Percentiles rank a stretch among this genome's conserved stretches.
Evolutionary conservation across 2,888 invertebrate species (phyloP).

Genomic region (Clivina fossor): DNA sequence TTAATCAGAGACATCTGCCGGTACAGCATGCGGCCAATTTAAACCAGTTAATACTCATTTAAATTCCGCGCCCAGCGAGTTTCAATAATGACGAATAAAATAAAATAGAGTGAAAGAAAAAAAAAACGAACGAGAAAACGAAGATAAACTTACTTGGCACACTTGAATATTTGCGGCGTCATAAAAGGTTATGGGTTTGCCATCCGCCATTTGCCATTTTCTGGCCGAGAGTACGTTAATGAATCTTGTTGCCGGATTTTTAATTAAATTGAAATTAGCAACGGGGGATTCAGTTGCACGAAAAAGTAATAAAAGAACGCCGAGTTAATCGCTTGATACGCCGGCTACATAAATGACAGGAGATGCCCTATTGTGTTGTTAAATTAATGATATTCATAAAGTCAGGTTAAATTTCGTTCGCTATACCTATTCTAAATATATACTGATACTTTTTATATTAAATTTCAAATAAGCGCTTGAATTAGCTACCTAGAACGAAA

Average conservation of each 20-base stretch:
- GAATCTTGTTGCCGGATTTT: conserved; percentile 34
- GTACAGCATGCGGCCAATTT: conserved; percentile 12
- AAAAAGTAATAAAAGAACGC: conserved; percentile 33
- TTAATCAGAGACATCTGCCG: conserved; percentile 29
- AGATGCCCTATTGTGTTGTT: conserved; percentile 33
- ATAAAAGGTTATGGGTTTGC: conserved; percentile 29
- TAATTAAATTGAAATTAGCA: conserved; percentile 34
- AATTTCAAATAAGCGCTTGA: too few relatives aligned
- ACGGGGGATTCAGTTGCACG: conserved; percentile 28
- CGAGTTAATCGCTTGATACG: conserved; percentile 32
- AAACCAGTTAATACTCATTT: conserved; percentile 29
- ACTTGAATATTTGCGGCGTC: conserved; percentile 27
- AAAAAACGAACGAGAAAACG: conserved; percentile 13
- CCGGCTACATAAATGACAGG: conserved; percentile 30
- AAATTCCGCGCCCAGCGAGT: conserved; percentile 21
- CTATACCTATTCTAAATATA: too few relatives aligned
- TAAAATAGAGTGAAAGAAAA: conserved; percentile 2
- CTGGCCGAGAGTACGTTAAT: conserved; percentile 21
- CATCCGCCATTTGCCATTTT: conserved; percentile 6
- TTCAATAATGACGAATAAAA: conserved; percentile 32
- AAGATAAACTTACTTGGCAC: conserved; percentile 20
- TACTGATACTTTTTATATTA: too few relatives aligned
- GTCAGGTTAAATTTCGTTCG: not conserved
- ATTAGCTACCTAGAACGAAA: too few relatives aligned
- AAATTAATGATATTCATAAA: conserved; percentile 33